Evolutionary conservation across 2,797 vertebrate genomes (phyloP).

Genomic region (Phyllotis vaccarum): DNA sequence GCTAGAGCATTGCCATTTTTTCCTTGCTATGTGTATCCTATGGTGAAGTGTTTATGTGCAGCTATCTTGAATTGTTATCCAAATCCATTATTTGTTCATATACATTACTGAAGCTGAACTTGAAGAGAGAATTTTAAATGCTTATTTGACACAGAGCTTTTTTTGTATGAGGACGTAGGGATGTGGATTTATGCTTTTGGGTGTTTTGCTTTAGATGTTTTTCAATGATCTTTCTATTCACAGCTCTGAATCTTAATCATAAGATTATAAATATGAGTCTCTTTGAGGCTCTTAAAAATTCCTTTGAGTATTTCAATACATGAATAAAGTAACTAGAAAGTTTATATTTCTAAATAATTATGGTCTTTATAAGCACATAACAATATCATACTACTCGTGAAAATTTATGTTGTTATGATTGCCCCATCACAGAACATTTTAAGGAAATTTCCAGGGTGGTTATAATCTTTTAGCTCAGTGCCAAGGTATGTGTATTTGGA

Average conservation of each 20-base stretch:
- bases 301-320: not conserved
- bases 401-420: not conserved
- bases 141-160: not conserved
- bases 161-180: not conserved
- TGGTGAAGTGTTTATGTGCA: not conserved
- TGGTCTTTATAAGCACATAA: not conserved
- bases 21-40: not conserved
- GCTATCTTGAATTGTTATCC: not conserved
- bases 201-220: not conserved
- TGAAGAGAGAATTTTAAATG: not conserved
- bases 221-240: not conserved
- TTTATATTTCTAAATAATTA: slow-evolving; percentile 30
- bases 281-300: not conserved
- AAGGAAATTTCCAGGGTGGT: not conserved
- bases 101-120: not conserved
- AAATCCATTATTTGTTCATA: not conserved
- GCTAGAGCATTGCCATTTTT: too few relatives aligned
- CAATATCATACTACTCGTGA: not conserved
- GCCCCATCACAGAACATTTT: not conserved
- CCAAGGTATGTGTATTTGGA: not conserved
- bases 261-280: not conserved
- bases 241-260: not conserved
- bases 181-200: not conserved
- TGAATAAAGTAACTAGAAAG: not conserved
- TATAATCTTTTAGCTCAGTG: not conserved